A percentile compares a stretch with the other conserved stretches of the same genome.
These are phyloP conservation scores for Aspiorhynchus laticeps DNA, from an alignment of 2,113 vertebrate species.

Conservation along the genomic window DNA sequence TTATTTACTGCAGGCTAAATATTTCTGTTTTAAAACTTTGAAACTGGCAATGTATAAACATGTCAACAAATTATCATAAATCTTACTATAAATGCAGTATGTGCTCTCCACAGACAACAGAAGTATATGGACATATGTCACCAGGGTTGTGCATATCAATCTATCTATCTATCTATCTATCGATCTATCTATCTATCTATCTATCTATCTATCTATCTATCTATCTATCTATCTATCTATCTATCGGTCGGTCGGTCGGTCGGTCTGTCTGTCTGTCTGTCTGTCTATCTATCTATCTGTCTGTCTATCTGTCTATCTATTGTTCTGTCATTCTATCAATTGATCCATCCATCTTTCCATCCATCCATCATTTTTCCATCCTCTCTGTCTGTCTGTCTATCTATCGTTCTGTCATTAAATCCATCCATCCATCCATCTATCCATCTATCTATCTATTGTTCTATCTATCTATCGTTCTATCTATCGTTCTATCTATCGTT, in stretches of 20 bases:
- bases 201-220: background rate
- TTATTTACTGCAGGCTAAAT: conserved; percentile 7
- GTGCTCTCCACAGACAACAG: background rate
- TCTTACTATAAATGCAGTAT: conserved; percentile 7
- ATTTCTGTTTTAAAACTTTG: conserved; percentile 10
- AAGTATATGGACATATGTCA: background rate
- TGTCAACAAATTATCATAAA: conserved; percentile 20
- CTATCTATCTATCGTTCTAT: background rate
- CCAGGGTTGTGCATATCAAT: background rate
- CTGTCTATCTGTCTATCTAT: background rate
- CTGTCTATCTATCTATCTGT: background rate
- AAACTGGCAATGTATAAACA: background rate
- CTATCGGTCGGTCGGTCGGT: no score
- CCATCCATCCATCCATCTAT: background rate
- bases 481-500: background rate
- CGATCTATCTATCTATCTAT: background rate
- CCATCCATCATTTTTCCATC: no score
- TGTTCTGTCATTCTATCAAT: background rate
- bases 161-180: background rate
- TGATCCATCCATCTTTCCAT: no score
- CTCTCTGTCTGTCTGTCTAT: no score
- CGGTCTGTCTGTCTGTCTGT: no score
- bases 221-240: background rate
- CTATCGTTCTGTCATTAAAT: no score
- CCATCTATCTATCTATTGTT: background rate